Percentiles rank a stretch among this genome's conserved stretches.
These are phyloP conservation scores for Syndactyla subalaris DNA, from an alignment of 2,797 vertebrate genomes.

Conservation along the genomic window DNA sequence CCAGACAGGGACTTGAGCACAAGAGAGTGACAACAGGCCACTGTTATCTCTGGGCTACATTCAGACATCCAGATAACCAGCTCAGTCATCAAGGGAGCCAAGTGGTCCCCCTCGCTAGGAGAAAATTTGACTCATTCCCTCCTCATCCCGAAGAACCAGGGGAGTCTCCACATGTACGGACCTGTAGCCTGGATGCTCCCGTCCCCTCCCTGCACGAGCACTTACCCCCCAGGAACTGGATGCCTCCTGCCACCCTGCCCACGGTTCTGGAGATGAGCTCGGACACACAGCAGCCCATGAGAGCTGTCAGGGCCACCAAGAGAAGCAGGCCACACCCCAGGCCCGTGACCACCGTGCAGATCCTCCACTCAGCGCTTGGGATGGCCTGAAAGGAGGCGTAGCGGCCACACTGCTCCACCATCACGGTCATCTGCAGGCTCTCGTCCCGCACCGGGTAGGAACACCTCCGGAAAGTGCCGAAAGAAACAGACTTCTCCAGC, in stretches of 20 bases:
- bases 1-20: not conserved
- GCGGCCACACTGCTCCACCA: slow-evolving; percentile 97
- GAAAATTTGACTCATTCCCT: not conserved
- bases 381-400: slow-evolving; percentile 96
- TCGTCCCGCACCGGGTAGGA: slow-evolving; percentile 94
- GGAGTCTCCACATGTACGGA: not conserved
- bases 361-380: slow-evolving; percentile 93
- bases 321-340: slow-evolving; percentile 95
- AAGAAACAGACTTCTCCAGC: slow-evolving; percentile 94
- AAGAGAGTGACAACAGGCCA: not conserved
- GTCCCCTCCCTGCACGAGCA: not conserved
- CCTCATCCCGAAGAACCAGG: not conserved
- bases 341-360: slow-evolving; percentile 94
- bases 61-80: not conserved
- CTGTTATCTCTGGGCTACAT: not conserved
- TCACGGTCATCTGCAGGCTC: slow-evolving; percentile 88
- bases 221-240: slow-evolving; percentile 98
- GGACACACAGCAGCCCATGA: slow-evolving; percentile 97
- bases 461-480: slow-evolving; percentile 95
- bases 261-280: slow-evolving; percentile 97
- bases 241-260: slow-evolving; percentile 93
- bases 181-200: not conserved
- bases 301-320: slow-evolving; percentile 91
- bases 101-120: fast-evolving
- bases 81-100: fast-evolving